Conservation (phyloP, 2,797 vertebrate genomes). For the Pampus argenteus region DNA sequence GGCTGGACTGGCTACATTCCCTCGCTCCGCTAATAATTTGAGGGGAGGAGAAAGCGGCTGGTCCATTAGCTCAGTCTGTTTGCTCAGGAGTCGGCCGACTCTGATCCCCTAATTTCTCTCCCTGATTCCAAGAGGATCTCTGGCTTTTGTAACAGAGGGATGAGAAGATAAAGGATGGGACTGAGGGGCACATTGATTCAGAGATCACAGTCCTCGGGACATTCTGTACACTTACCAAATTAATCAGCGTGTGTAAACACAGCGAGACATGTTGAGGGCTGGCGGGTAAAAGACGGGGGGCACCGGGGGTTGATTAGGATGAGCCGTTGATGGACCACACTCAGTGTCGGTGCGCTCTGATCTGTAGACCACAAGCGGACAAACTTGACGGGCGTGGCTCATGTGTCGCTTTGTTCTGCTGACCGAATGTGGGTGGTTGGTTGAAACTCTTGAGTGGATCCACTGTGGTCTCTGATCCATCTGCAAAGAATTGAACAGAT, state of each 20-base stretch:
- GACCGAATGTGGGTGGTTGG: conserved; percentile 26
- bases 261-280: conserved; percentile 80
- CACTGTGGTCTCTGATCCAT: conserved; percentile 11
- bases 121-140: conserved; percentile 87
- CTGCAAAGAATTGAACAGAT: not conserved
- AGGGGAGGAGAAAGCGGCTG: conserved; percentile 93
- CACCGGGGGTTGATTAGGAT: conserved; percentile 91
- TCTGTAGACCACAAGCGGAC: conserved; percentile 60
- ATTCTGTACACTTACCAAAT: conserved; percentile 88
- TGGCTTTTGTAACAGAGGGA: conserved; percentile 87
- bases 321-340: conserved; percentile 84
- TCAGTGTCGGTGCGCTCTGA: conserved; percentile 79
- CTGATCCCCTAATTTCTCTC: conserved; percentile 93
- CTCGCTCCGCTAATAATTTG: conserved; percentile 91
- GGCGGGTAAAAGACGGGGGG: conserved; percentile 77
- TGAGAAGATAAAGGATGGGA: conserved; percentile 72
- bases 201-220: conserved; percentile 84
- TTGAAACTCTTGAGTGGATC: conserved; percentile 10
- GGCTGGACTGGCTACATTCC: conserved; percentile 89
- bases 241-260: conserved; percentile 91
- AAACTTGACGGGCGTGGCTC: conserved; percentile 25
- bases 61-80: conserved; percentile 95
- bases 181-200: conserved; percentile 87
- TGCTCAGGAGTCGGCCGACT: conserved; percentile 90
- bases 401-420: conserved; percentile 12